Percentiles rank a stretch among this genome's conserved stretches.
These are phyloP conservation scores for Empidonax alnorum DNA, from an alignment of 2,113 vertebrate genomes.

Conservation along the genomic window DNA sequence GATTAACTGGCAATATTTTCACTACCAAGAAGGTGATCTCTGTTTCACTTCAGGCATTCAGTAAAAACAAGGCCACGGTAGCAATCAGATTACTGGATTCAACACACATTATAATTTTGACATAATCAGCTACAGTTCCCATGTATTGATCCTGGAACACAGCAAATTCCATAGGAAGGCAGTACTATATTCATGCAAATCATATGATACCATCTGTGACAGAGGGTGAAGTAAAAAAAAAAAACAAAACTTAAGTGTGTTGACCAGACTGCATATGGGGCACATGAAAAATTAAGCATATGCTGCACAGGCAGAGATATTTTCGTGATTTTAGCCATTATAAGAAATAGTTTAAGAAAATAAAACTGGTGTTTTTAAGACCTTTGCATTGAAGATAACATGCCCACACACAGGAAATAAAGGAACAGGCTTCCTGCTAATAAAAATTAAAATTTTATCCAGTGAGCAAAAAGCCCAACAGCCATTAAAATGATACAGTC, in stretches of 20 bases:
- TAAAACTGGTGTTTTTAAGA: conserved; percentile 53
- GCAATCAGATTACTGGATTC: background rate
- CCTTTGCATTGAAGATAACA: conserved; percentile 52
- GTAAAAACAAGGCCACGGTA: background rate
- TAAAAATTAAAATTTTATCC: conserved; percentile 52
- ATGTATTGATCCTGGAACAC: background rate
- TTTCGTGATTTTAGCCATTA: conserved; percentile 53
- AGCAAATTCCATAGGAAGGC: background rate
- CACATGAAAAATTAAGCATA: conserved; percentile 26
- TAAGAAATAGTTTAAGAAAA: conserved; percentile 63
- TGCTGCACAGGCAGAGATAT: conserved; percentile 26
- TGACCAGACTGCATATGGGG: background rate
- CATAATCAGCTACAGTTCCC: background rate
- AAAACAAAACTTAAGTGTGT: background rate
- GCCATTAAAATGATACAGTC: conserved; percentile 65
- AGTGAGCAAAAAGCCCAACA: background rate
- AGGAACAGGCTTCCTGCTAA: conserved; percentile 49
- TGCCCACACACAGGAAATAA: conserved; percentile 48
- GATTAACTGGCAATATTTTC: background rate
- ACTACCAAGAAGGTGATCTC: background rate
- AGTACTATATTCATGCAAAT: background rate
- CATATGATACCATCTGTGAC: background rate
- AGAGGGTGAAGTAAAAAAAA: background rate
- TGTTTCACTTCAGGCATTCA: background rate
- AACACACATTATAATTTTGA: background rate